Evolutionary conservation across 2,113 vertebrate species (phyloP), one percentile per base, ranked within the genome.

Genomic region (Porphyrio hochstetteri): DNA sequence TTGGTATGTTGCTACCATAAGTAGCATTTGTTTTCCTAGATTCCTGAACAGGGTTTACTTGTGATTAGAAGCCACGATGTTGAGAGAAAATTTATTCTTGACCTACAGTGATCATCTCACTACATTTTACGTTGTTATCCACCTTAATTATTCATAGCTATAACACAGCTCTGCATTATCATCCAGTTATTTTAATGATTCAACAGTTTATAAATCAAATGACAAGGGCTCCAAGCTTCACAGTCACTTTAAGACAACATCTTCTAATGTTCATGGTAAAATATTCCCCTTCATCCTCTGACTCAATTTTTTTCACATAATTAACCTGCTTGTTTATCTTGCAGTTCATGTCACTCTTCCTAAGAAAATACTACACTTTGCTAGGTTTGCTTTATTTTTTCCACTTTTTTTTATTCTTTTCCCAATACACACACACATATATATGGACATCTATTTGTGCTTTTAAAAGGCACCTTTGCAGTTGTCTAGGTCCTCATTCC

Each of bases 51-150:
- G 48, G 15, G 14, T 76, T 93, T 76, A 89, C 67, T 82, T 81
- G 82, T 4, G 5, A 79, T 61, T 76, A 92, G 75, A 89, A 93
- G 57, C 11, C 1, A 0, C 28, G 24, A 69, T 90, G 57, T 42
- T 85, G 52, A 76, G 82, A 95, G 56, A 64, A 27, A 91, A 87
- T 89, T 94, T 76, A 82, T 89, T 95, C 42, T 88, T 93, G 78
- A 96, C 70, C 61, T 76, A 79, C 38, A 85, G 6, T 19, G 11
- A 88, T 90, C 10, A 85, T 44, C 60, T 71, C 81, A 56, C 19
- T 35, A 78, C 68, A 87, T 35, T 79, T 85, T 60, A 80, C 2
- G 0, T 74, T 84, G 57, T 59, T 65, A 85, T 17, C 23, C 16
- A 88, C 23, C 82, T 88, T 61, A 85, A 80, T 79, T 85, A 82